These are phyloP conservation scores for Eledona agricola DNA, from an alignment of 2,888 invertebrate species.

Conservation along the genomic window DNA sequence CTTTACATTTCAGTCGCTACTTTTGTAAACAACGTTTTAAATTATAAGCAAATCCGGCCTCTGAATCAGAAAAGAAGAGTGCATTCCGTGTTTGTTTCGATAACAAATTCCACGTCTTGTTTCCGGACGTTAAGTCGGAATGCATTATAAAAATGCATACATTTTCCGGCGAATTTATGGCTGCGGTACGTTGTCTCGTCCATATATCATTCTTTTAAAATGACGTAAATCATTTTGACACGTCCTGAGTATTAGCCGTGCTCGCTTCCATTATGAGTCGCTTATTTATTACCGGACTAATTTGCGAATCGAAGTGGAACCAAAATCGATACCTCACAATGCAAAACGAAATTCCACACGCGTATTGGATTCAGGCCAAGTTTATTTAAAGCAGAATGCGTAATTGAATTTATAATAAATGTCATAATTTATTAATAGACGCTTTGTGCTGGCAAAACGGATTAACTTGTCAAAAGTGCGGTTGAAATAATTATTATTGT, in stretches of 20 bases:
- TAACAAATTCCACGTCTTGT: slow-evolving; percentile 3
- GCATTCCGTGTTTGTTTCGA: background rate
- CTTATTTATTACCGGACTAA: slow-evolving; percentile 19
- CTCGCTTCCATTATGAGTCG: slow-evolving; percentile 5
- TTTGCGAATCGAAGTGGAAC: slow-evolving; percentile 20
- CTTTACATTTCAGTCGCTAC: no score
- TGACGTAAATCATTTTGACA: slow-evolving; percentile 22
- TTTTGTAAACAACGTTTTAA: no score
- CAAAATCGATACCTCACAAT: slow-evolving; percentile 3
- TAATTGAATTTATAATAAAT: no score
- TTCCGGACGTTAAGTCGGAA: slow-evolving; percentile 2
- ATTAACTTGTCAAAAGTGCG: no score
- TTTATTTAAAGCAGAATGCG: no score
- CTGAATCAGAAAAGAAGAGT: no score
- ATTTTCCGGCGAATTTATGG: slow-evolving; percentile 17
- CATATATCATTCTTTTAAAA: slow-evolving; percentile 28
- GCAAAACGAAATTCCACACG: no score
- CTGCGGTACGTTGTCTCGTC: slow-evolving; percentile 10
- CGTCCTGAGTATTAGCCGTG: slow-evolving; percentile 9
- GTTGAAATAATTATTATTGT: no score
- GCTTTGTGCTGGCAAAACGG: no score
- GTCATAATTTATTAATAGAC: no score
- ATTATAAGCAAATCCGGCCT: no score
- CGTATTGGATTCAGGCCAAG: no score
- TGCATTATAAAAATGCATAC: slow-evolving; percentile 17